Evolutionary conservation across 2,888 invertebrate species (phyloP).

Genomic region (Tiliacea citrago): DNA sequence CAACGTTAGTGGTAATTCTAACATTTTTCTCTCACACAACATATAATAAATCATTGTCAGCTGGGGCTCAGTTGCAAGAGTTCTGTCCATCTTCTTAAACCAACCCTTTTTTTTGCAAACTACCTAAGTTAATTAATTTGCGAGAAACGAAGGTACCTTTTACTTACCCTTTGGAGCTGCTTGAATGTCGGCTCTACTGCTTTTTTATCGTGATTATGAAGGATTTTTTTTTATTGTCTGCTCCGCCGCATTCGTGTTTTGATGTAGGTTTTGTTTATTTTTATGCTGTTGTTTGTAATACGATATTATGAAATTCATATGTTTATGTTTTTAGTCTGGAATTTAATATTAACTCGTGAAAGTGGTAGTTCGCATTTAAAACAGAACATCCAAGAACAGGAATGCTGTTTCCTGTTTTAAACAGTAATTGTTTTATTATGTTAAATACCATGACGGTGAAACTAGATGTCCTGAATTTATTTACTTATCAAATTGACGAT

Average conservation of each 20-base stretch:
- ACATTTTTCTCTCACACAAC: slow-evolving; percentile 64
- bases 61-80: slow-evolving; percentile 74
- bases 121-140: slow-evolving; percentile 66
- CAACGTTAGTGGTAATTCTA: slow-evolving; percentile 50
- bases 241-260: slow-evolving; percentile 13
- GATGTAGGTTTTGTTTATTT: background rate
- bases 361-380: background rate
- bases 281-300: background rate
- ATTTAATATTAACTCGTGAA: background rate
- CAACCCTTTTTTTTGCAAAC: slow-evolving; percentile 70
- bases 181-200: slow-evolving; percentile 31
- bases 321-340: background rate
- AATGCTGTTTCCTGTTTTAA: background rate
- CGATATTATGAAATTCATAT: background rate
- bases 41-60: slow-evolving; percentile 76
- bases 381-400: background rate
- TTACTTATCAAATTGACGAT: background rate
- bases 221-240: slow-evolving; percentile 12
- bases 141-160: slow-evolving; percentile 47
- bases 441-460: background rate
- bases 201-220: slow-evolving; percentile 12
- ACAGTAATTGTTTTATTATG: background rate
- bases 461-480: background rate
- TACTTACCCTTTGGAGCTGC: slow-evolving; percentile 35
- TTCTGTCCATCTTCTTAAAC: slow-evolving; percentile 73